Percentiles rank a stretch among this genome's conserved stretches.
Evolutionary conservation across 1,140 invertebrate genomes (phyloP).

Genomic region (Anastatus disparis): DNA sequence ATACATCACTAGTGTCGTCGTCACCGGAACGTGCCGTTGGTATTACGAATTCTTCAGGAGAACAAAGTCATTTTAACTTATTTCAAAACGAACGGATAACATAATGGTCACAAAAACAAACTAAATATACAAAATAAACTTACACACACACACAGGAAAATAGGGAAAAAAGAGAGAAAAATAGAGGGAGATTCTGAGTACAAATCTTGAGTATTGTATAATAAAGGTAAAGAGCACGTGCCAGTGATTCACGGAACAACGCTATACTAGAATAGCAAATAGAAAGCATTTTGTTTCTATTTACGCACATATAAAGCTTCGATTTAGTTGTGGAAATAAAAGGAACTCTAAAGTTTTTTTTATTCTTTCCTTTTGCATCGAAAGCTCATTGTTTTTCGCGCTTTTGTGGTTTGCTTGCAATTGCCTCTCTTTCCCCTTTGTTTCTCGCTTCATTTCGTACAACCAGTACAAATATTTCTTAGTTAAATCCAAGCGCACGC

Average conservation of each 20-base stretch:
- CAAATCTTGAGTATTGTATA: conserved; percentile 60
- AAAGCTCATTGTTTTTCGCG: conserved; percentile 27
- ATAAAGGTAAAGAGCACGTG: conserved; percentile 44
- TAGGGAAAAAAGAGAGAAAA: conserved; percentile 40
- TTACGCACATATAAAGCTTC: no score
- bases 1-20: no score
- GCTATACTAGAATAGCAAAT: conserved; percentile 34
- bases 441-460: conserved; percentile 12
- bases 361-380: background rate
- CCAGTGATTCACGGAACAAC: conserved; percentile 42
- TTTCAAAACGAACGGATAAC: no score
- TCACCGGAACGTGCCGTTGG: no score
- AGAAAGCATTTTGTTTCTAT: no score
- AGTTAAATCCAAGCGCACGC: background rate
- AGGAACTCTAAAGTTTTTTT: no score
- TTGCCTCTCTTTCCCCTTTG: background rate
- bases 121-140: no score
- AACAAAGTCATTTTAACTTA: no score
- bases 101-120: no score
- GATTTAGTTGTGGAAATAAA: no score
- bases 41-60: no score
- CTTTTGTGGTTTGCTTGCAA: background rate
- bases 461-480: conserved; percentile 14
- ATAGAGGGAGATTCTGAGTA: conserved; percentile 59
- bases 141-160: no score